These are phyloP conservation scores for Hyperopisus bebe DNA, from an alignment of 2,113 vertebrate genomes.

Conservation along the genomic window DNA sequence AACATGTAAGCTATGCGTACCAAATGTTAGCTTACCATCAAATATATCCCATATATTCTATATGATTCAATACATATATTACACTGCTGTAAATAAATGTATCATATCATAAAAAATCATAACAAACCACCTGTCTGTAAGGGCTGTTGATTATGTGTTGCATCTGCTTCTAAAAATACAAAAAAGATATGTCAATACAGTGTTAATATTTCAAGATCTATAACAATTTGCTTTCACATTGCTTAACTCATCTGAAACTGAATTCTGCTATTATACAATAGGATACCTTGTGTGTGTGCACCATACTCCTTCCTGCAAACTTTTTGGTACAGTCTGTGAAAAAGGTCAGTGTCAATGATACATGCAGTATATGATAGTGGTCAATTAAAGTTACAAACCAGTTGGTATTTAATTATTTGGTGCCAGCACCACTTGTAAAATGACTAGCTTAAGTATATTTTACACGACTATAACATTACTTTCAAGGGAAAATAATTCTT, in stretches of 20 bases:
- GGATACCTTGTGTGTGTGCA: not conserved
- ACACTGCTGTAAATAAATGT: not conserved
- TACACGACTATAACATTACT: not conserved
- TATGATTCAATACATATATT: not conserved
- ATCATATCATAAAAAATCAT: not conserved
- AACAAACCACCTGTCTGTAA: not conserved
- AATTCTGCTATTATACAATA: not conserved
- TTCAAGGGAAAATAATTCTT: not conserved
- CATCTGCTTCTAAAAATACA: not conserved
- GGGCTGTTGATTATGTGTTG: not conserved
- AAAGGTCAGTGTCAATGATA: not conserved
- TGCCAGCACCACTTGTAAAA: not conserved
- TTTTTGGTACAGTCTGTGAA: not conserved
- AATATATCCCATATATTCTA: too few species aligned
- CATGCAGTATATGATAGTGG: not conserved
- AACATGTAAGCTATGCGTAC: too few species aligned
- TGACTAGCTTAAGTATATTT: not conserved
- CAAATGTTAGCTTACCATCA: too few species aligned
- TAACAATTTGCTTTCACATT: not conserved
- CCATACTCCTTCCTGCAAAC: conserved; percentile 1
- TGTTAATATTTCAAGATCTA: not conserved
- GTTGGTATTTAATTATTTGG: not conserved
- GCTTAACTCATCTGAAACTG: not conserved
- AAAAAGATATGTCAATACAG: not conserved
- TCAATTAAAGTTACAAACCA: not conserved